A percentile compares a stretch with the other conserved stretches of the same genome.
phyloP scores from a whole-genome alignment of 2,888 invertebrate species.

The Sussaba pulchella region DNA sequence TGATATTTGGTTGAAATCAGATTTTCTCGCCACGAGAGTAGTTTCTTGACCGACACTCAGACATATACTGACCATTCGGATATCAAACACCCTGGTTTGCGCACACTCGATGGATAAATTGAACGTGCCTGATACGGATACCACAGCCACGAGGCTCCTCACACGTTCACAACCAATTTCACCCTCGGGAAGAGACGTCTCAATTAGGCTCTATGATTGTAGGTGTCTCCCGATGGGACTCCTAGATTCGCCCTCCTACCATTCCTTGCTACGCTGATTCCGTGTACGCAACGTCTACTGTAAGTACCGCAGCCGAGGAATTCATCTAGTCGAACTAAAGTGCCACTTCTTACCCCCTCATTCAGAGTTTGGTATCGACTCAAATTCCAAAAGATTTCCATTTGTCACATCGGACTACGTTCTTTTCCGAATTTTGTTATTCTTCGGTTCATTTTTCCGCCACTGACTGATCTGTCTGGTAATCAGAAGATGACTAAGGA shows the following conservation, averaged over 20 bases:
- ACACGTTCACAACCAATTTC: conserved; percentile 73
- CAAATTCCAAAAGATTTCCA: conserved; percentile 15
- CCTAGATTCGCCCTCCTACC: background rate
- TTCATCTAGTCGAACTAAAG: background rate
- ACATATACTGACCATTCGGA: background rate
- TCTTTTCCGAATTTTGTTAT: conserved; percentile 8
- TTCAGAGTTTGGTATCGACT: background rate
- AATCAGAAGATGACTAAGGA: no score
- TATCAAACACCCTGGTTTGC: conserved; percentile 10
- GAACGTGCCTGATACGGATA: conserved; percentile 63
- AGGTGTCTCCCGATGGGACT: conserved; percentile 44
- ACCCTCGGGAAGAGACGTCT: conserved; percentile 71
- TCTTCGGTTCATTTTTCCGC: background rate
- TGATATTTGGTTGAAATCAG: conserved; percentile 58
- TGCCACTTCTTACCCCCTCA: background rate
- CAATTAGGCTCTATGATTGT: conserved; percentile 71
- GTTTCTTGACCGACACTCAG: conserved; percentile 8
- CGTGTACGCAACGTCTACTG: conserved; percentile 32
- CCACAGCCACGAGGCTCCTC: conserved; percentile 48
- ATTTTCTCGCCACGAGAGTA: background rate
- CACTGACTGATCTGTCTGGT: no score
- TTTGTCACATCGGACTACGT: background rate
- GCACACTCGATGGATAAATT: conserved; percentile 62
- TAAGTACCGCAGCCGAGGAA: background rate
- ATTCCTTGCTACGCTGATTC: background rate